Conservation (phyloP, 2,797 vertebrate genomes). For the Gambusia yucatana region DNA sequence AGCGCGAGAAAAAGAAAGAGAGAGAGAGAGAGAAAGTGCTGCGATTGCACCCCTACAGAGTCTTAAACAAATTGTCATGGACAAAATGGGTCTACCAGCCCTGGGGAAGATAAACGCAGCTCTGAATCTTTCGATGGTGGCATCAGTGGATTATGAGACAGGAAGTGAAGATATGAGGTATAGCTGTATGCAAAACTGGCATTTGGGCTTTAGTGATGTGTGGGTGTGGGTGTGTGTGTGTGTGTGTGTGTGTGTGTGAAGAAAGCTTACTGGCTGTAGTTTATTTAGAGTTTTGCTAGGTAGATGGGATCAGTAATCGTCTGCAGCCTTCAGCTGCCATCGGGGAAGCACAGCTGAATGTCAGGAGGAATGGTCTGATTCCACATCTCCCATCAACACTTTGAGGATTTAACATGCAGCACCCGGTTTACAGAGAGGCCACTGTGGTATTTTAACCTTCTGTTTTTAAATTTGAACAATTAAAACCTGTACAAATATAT, state of each 20-base stretch:
- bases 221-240: background rate
- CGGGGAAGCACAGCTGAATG: background rate
- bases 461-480: too few relatives aligned
- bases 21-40: too few relatives aligned
- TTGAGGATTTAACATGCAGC: background rate
- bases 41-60: background rate
- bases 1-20: background rate
- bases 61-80: background rate
- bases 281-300: background rate
- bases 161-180: background rate
- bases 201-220: constrained; percentile 5
- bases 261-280: background rate
- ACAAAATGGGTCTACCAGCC: background rate
- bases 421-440: too few relatives aligned
- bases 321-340: constrained; percentile 4
- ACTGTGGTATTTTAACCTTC: background rate
- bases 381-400: background rate
- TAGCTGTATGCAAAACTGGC: constrained; percentile 2
- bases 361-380: background rate
- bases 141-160: background rate
- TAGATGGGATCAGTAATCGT: background rate
- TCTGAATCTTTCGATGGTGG: constrained; percentile 1
- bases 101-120: background rate
- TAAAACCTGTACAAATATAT: too few relatives aligned
- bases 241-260: background rate